Base-by-base conservation (phyloP, 2,113 vertebrate genomes). In the Phainopepla nitens region DNA sequence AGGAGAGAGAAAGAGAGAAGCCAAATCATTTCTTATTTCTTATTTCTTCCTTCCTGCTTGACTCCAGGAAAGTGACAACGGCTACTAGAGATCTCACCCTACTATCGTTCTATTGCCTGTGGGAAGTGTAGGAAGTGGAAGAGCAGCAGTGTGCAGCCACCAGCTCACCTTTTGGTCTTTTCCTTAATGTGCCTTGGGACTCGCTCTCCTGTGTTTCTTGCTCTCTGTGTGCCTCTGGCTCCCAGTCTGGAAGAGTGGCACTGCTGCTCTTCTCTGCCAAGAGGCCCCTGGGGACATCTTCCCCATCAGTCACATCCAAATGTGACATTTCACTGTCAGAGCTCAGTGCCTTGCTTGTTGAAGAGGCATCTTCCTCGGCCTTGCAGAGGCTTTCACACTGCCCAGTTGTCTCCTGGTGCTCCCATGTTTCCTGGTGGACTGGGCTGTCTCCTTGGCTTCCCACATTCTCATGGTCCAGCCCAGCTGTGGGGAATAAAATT, bases 111-210 rank as follows among this genome's bases (percentile, higher is more conserved):
- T 42, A 23, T 20, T 7, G 20, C 49, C 50, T 23, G 1, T 6
- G 35, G 51, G 21, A 82, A 68, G 47, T 1, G 39, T 2, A 51
- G 64, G 47, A 44, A 0, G n/a, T 16, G 33, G 15, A 56, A 56
- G 20, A 76, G 72, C 47, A 87, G 65, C 64, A 83, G 20, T 1
- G 28, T 66, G 42, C 69, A 96, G 54, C 25, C 54, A 68, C 29
- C n/a, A 77, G 58, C 97, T 98, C 85, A 98, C 98, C 98, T 97
- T 82, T 53, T 3, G 20, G 54, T 73, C 97, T 95, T 50, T 29
- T 92, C 89, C 97, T 96, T 70, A 97, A 65, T 0, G 1, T 8
- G 35, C 15, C 27, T 78, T 81, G 86, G 50, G 79, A 77, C 44
- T 13, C 1, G 0, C 24, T 78, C 12, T 61, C 73, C 36, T 36